These are phyloP conservation scores for Pocillopora damicornis DNA, from an alignment of 64 coral and sea anemone genomes.

Conservation along the genomic window DNA sequence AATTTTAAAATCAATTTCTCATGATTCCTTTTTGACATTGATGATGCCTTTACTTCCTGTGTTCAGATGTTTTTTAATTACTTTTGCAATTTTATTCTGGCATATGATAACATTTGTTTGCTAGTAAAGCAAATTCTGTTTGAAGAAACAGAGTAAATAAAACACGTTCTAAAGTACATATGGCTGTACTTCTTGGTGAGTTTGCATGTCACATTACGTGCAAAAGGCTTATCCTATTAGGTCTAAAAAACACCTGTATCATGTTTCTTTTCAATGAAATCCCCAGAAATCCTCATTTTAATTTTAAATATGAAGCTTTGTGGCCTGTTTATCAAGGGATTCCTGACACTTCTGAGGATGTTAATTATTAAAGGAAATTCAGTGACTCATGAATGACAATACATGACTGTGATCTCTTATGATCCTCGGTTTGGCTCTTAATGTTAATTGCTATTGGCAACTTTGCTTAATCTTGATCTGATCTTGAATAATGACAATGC, in stretches of 20 bases:
- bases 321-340: constrained; percentile 36
- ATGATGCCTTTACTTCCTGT: not conserved
- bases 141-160: not conserved
- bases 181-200: not conserved
- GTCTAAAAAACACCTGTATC: constrained; percentile 1
- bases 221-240: not conserved
- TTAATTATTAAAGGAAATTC: constrained; percentile 47
- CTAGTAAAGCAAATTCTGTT: not conserved
- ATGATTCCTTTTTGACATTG: not conserved
- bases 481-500: constrained; percentile 31
- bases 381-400: constrained; percentile 22
- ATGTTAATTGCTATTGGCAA: constrained; percentile 39
- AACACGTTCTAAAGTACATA: not conserved
- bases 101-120: not conserved
- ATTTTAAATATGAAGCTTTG: constrained; percentile 22
- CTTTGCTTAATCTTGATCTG: not conserved
- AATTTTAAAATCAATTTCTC: not conserved
- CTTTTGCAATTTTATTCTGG: not conserved
- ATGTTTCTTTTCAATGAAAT: constrained; percentile 14
- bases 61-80: not conserved
- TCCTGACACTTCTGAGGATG: constrained; percentile 21
- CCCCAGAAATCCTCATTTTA: constrained; percentile 11
- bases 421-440: constrained; percentile 17
- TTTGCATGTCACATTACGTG: not conserved
- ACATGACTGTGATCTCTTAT: not conserved